Evolutionary conservation across 2,888 invertebrate species (phyloP).

Genomic region (Machimus atricapillus): DNA sequence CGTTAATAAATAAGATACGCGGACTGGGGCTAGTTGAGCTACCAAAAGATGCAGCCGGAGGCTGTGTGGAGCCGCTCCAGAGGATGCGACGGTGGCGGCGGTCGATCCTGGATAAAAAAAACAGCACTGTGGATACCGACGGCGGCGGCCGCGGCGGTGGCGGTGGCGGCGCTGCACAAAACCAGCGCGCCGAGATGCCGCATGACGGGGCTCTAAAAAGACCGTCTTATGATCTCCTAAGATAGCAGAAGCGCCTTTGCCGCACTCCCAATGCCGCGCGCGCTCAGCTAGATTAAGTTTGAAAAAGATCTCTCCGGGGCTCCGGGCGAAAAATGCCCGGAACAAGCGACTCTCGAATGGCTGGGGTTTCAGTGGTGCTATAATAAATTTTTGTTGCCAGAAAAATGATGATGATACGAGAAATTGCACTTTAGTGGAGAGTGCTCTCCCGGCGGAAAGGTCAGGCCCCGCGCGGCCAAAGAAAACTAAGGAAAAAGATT

Average conservation of each 20-base stretch:
- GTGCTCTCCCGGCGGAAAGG: conserved; percentile 39
- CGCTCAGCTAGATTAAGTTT: conserved; percentile 8
- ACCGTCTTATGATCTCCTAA: conserved; percentile 42
- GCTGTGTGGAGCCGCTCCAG: not conserved
- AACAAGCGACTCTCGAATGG: not conserved
- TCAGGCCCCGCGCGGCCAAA: conserved; percentile 23
- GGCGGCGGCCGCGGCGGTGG: not conserved
- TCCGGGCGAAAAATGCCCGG: conserved; percentile 17
- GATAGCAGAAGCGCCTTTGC: conserved; percentile 37
- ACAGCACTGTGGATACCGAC: not conserved
- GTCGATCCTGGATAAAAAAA: conserved; percentile 5
- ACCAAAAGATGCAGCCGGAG: conserved; percentile 22
- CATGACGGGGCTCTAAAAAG: conserved; percentile 32
- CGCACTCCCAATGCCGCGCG: not conserved
- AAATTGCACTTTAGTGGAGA: conserved; percentile 48
- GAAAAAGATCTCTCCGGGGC: not conserved
- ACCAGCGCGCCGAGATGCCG: not conserved
- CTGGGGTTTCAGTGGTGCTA: conserved; percentile 1
- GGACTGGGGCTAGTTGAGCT: not conserved
- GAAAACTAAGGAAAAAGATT: conserved; percentile 34
- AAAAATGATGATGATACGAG: conserved; percentile 48
- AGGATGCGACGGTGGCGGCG: conserved; percentile 9
- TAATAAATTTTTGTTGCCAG: conserved; percentile 45
- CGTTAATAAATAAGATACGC: conserved; percentile 39
- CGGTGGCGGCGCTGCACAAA: not conserved